phyloP scores from a whole-genome alignment of 2,888 invertebrate genomes.

The Dilophus febrilis region DNA sequence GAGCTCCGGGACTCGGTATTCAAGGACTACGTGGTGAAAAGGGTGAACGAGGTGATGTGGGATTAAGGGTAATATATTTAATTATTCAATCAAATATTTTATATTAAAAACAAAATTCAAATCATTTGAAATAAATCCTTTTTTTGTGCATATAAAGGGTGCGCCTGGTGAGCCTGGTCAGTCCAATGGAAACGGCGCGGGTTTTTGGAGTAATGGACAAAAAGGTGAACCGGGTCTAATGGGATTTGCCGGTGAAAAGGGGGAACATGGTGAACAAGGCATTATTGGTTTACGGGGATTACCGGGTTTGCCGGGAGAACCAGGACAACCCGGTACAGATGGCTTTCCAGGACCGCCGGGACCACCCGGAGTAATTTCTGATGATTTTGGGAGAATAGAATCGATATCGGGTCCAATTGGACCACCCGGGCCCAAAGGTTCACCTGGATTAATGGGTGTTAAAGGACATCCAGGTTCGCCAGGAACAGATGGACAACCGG shows the following conservation, averaged over 20 bases:
- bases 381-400: background rate
- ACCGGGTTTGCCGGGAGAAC: conserved; percentile 41
- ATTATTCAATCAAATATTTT: too few species aligned
- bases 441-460: conserved; percentile 24
- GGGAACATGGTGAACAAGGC: conserved; percentile 26
- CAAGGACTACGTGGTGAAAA: conserved; percentile 43
- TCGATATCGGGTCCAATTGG: conserved; percentile 30
- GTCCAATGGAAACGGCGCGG: conserved; percentile 24
- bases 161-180: background rate
- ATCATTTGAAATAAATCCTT: too few species aligned
- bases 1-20: conserved; percentile 13
- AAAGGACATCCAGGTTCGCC: conserved; percentile 1
- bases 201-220: conserved; percentile 4
- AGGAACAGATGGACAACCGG: conserved; percentile 1
- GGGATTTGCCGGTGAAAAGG: conserved; percentile 42
- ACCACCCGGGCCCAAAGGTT: conserved; percentile 17
- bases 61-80: conserved; percentile 19
- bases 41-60: conserved; percentile 42
- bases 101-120: too few species aligned
- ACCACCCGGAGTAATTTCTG: conserved; percentile 27
- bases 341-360: conserved; percentile 32
- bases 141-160: background rate
- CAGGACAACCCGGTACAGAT: conserved; percentile 40
- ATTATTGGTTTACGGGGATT: conserved; percentile 31
- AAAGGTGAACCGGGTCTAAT: conserved; percentile 45